Evolutionary conservation across 2,797 vertebrate species (phyloP).

Genomic region (Petrocephalus schoutedeni): DNA sequence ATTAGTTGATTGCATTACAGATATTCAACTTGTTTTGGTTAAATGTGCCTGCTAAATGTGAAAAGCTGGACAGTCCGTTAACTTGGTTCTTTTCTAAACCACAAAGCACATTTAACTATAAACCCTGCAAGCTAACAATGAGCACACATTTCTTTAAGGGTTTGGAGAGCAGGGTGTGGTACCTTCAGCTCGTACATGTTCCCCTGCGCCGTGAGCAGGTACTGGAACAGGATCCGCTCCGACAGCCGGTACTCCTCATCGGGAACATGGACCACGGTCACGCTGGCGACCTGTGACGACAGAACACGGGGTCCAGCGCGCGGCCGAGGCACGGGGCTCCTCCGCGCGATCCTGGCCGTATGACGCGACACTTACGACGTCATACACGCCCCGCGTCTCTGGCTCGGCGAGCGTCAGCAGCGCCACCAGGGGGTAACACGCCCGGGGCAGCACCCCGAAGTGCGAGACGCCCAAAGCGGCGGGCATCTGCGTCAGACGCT

Average conservation of each 20-base stretch:
- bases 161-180: conserved; percentile 8
- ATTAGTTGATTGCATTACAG: not conserved
- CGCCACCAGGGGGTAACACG: conserved; percentile 76
- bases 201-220: conserved; percentile 82
- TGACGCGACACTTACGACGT: conserved; percentile 71
- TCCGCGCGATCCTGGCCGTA: not conserved
- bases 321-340: not conserved
- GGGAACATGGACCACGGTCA: conserved; percentile 83
- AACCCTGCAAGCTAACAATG: not conserved
- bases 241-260: conserved; percentile 79
- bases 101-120: not conserved
- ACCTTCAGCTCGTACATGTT: conserved; percentile 90
- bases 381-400: conserved; percentile 68
- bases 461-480: conserved; percentile 62
- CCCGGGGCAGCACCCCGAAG: conserved; percentile 79
- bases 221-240: conserved; percentile 80
- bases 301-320: not conserved
- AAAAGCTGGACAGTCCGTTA: not conserved
- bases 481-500: conserved; percentile 68
- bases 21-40: not conserved
- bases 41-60: not conserved
- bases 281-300: conserved; percentile 71
- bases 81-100: not conserved
- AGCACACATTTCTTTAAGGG: not conserved
- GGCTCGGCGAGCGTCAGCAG: conserved; percentile 75